These are phyloP conservation scores for Anguilla obscura DNA, from an alignment of 2,797 vertebrate species.

Conservation along the genomic window DNA sequence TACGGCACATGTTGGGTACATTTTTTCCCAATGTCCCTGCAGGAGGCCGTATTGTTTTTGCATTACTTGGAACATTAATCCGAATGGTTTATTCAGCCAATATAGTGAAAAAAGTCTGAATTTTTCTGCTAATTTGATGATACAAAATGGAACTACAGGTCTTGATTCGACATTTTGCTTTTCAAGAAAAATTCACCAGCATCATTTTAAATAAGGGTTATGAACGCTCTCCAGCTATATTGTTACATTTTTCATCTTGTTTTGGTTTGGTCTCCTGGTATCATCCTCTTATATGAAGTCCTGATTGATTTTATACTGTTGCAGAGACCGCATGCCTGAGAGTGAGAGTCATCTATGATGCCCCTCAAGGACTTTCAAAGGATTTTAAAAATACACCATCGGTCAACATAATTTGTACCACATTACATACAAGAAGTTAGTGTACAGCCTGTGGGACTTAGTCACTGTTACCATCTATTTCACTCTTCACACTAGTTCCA, in stretches of 20 bases:
- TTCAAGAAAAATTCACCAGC: neutral
- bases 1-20: neutral
- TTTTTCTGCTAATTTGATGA: neutral
- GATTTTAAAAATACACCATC: too few relatives aligned
- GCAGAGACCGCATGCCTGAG: neutral
- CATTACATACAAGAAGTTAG: neutral
- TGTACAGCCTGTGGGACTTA: neutral
- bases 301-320: neutral
- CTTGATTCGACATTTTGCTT: neutral
- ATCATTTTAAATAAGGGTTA: too few relatives aligned
- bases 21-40: neutral
- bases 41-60: neutral
- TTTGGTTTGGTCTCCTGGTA: too few relatives aligned
- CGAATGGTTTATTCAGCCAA: neutral
- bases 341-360: neutral
- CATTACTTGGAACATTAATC: neutral
- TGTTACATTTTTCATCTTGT: too few relatives aligned
- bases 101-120: neutral
- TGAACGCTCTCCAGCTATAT: too few relatives aligned
- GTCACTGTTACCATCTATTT: neutral
- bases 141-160: neutral
- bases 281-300: too few relatives aligned
- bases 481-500: constrained; percentile 10
- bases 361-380: neutral
- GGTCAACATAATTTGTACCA: too few relatives aligned